phyloP scores from a whole-genome alignment of 2,113 vertebrate genomes.

The human (Homo sapiens) region DNA sequence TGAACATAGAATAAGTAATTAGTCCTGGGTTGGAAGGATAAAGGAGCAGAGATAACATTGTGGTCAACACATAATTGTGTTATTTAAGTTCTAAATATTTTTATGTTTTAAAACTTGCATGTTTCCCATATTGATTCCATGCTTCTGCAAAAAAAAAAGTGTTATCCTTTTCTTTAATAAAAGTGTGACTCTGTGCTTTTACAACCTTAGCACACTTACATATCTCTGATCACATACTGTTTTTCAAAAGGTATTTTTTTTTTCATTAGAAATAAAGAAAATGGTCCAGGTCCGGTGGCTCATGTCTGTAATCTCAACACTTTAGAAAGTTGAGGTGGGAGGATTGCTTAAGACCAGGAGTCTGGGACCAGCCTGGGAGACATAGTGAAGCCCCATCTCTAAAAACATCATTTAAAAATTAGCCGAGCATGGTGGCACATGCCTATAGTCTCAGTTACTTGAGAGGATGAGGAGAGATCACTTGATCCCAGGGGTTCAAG shows the following conservation, averaged over 20 bases:
- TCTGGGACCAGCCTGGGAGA: no score
- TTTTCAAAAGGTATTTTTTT: background rate
- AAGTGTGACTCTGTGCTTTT: background rate
- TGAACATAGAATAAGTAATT: background rate
- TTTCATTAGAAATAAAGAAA: background rate
- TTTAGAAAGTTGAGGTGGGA: no score
- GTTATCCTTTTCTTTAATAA: background rate
- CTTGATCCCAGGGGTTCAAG: no score
- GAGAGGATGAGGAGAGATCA: no score
- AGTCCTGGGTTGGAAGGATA: background rate
- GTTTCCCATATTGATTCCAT: background rate
- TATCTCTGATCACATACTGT: fast-evolving
- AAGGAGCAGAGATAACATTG: background rate
- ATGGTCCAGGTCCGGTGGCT: no score
- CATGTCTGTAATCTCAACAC: no score
- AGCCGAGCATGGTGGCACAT: no score
- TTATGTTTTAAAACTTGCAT: background rate
- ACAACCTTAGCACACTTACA: background rate
- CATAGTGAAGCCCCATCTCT: no score
- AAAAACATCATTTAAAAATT: no score
- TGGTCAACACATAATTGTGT: background rate
- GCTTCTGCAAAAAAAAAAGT: background rate
- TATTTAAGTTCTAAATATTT: background rate
- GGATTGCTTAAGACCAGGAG: no score
- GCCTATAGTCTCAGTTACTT: no score